phyloP scores from a whole-genome alignment of 2,888 invertebrate species.

The Malthinus flaveolus region DNA sequence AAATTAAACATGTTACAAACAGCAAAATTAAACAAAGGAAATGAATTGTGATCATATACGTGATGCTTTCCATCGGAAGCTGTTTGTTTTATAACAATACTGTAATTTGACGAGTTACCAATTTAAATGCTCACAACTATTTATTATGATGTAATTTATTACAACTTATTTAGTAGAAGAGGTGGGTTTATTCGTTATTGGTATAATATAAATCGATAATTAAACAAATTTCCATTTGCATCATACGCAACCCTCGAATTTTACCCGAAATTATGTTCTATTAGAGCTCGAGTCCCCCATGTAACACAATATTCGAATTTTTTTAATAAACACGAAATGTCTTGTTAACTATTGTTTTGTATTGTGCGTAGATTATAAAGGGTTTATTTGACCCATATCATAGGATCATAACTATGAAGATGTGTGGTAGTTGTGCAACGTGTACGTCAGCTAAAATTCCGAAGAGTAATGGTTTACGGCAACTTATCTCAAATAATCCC shows the following conservation, averaged over 20 bases:
- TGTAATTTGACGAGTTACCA: constrained; percentile 10
- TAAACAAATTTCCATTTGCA: too few species aligned
- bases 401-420: neutral
- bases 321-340: too few species aligned
- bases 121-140: neutral
- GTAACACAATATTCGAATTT: too few species aligned
- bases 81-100: constrained; percentile 13
- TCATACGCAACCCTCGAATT: too few species aligned
- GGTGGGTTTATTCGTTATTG: constrained; percentile 1
- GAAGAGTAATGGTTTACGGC: constrained; percentile 4
- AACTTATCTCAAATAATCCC: neutral
- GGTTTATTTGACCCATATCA: constrained; percentile 1
- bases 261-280: too few species aligned
- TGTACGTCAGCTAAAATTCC: neutral
- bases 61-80: constrained; percentile 12
- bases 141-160: constrained; percentile 5
- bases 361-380: neutral
- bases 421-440: neutral
- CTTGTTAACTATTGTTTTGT: constrained; percentile 1
- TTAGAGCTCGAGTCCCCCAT: too few species aligned
- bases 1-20: constrained; percentile 9
- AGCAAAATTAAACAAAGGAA: constrained; percentile 14
- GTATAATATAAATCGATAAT: too few species aligned
- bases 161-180: neutral
- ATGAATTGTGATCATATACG: constrained; percentile 10